Evolutionary conservation across 2,888 invertebrate species (phyloP), one percentile per base, ranked within the genome.

Genomic region (Drosophila percnosoma): DNA sequence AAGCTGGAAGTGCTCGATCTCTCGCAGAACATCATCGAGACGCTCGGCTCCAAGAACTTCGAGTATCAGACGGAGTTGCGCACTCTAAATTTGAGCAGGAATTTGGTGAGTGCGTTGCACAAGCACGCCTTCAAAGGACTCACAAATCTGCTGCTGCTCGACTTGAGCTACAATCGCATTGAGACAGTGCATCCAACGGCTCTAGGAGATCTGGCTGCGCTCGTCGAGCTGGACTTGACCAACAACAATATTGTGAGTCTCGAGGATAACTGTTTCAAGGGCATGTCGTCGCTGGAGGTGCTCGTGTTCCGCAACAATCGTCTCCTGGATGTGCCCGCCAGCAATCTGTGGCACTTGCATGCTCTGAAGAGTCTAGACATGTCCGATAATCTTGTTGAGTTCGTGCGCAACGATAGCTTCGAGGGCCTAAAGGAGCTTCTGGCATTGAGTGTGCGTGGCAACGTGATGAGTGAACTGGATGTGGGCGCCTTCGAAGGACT

Each of bases 11-110:
- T 95, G 60, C 95, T 98, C 78, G 97, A 98, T 92, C 94, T 98
- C 58, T 97, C 97, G 21, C 94, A 95, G 91, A 98, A 98, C 93
- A 95, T 95, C 90, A 96, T 98, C 80, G 95, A 95, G 92, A 95
- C 96, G 18, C 94, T 98, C 87, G 98, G 97, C 88, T 95, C 96
- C 86, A 95, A 96, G 87, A 97, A 97, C 92, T 97, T 98, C 87
- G 96, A 96, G 78, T 95, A 95, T 76, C 97, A 97, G 89, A 94
- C 94, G 68, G 95, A 95, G 81, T 94, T 98, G 93, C 95, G 95
- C 53, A 95, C 95, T 73, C 94, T 98, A 36, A 96, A 97, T 92
- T 94, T 97, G 73, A 97, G 97, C 91, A 94, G 95, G 78, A 98
- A 98, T 92, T 94, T 94, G 72, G 94, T 97, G 48, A 95, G 95